Evolutionary conservation across 2,797 vertebrate genomes (phyloP).

Genomic region (Pangasius macronema): DNA sequence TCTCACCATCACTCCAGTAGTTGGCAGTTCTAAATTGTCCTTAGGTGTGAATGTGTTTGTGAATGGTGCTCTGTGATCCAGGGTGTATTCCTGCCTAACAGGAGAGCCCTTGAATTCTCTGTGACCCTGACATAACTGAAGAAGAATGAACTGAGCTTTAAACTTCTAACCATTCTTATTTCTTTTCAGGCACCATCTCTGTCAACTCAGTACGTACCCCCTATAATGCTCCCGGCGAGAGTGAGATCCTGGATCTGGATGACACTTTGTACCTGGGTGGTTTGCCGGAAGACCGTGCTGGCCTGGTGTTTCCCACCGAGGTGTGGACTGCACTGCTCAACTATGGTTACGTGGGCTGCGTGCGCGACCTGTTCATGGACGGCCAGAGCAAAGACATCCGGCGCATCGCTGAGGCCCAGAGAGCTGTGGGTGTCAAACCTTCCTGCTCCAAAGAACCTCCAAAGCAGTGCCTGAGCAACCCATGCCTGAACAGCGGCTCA

Average conservation of each 20-base stretch:
- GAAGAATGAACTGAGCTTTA: background rate
- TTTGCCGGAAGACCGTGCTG: slow-evolving; percentile 92
- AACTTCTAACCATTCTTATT: background rate
- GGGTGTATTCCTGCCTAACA: background rate
- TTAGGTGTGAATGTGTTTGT: background rate
- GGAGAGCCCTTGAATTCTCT: background rate
- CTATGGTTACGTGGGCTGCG: slow-evolving; percentile 97
- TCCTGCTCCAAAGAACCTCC: slow-evolving; percentile 93
- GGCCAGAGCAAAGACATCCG: slow-evolving; percentile 98
- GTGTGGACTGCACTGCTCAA: slow-evolving; percentile 87
- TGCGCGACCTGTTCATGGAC: slow-evolving; percentile 96
- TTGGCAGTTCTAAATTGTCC: background rate
- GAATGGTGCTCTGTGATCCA: background rate
- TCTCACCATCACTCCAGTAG: background rate
- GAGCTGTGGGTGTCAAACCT: slow-evolving; percentile 94
- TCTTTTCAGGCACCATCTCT: slow-evolving; percentile 89
- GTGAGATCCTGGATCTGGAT: slow-evolving; percentile 96
- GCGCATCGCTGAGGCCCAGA: slow-evolving; percentile 92
- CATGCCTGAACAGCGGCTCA: slow-evolving; percentile 92
- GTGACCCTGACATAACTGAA: too few relatives aligned
- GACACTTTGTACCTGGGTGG: slow-evolving; percentile 95
- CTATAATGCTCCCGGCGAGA: slow-evolving; percentile 96
- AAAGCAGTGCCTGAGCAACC: slow-evolving; percentile 97
- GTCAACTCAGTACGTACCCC: slow-evolving; percentile 93
- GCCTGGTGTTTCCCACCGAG: slow-evolving; percentile 95